A percentile compares a stretch with the other conserved stretches of the same genome.
These are phyloP conservation scores for Pomacea maculata DNA, from an alignment of 1,140 invertebrate species.

Conservation along the genomic window DNA sequence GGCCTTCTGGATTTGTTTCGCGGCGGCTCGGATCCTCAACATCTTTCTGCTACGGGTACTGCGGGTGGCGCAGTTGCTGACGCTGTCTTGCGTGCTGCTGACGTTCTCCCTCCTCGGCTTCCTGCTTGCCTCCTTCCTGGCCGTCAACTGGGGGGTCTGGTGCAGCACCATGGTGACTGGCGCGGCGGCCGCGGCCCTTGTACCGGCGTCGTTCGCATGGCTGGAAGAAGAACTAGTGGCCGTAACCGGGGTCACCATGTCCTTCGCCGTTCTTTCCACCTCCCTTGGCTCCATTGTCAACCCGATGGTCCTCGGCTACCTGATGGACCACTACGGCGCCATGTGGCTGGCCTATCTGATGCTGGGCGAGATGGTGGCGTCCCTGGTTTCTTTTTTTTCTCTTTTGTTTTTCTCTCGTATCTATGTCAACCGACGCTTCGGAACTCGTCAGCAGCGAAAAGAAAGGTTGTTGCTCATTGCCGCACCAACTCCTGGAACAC, in stretches of 20 bases:
- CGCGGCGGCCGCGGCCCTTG: constrained; percentile 39
- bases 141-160: constrained; percentile 40
- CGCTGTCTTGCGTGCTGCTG: constrained; percentile 26
- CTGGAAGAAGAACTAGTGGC: constrained; percentile 37
- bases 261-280: constrained; percentile 36
- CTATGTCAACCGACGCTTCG: not conserved
- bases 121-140: constrained; percentile 30
- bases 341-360: constrained; percentile 45
- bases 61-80: constrained; percentile 31
- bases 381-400: constrained; percentile 22
- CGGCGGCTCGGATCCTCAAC: constrained; percentile 34
- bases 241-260: constrained; percentile 41
- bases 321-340: constrained; percentile 41
- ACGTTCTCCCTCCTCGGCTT: constrained; percentile 30
- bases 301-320: constrained; percentile 42
- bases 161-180: constrained; percentile 34
- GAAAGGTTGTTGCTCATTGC: too few species aligned
- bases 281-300: constrained; percentile 25
- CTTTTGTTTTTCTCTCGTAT: constrained; percentile 17
- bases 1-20: constrained; percentile 45
- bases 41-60: constrained; percentile 37
- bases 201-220: constrained; percentile 46
- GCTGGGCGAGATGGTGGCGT: constrained; percentile 29
- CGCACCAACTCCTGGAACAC: too few species aligned
- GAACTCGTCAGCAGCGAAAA: too few species aligned